Base-by-base conservation (phyloP, 2,797 vertebrate genomes). In the Rhinatrema bivittatum region DNA sequence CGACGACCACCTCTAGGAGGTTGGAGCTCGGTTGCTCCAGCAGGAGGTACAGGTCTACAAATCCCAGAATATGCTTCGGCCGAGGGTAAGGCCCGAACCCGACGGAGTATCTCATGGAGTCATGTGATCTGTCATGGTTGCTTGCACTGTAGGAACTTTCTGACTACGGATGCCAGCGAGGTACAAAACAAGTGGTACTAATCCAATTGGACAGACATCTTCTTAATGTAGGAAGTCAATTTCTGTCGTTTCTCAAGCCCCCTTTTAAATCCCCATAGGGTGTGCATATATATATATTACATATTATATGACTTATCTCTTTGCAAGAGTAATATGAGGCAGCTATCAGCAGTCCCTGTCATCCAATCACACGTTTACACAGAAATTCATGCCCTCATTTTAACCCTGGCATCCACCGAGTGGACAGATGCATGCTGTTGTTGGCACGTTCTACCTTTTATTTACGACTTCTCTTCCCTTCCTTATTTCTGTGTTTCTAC, bases 311-410 rank as follows among this genome's bases (percentile, higher is more conserved):
- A n/a, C n/a, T n/a, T n/a, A n/a, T n/a, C n/a, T n/a, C 32, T 56
- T 39, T 47, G 53, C 27, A 39, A 53, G 54, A 69, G 24, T 51
- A 65, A 62, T 53, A 22, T 73, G 76, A 87, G 76, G 78, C 81
- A 82, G 77, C 77, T 76, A 76, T 85, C 79, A 84, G 73, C 75
- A 87, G 87, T 68, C 81, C 81, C 86, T 83, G 58, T 80, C 94
- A 94, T 91, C 88, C 82, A 84, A 36, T 85, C 88, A 87, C 80
- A 81, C 82, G 78, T 89, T 91, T 90, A 94, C 90, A 93, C 91
- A 93, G 91, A 97, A 96, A 94, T 93, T 93, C 89, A 92, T 79
- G 50, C 72, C 84, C 68, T 87, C 85, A 90, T 87, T 60, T 76
- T 87, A 89, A 88, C 81, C 74, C 70, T 65, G 74, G 87, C 90